Base-by-base conservation (phyloP, 2,113 vertebrate genomes). In the Poeciliopsis occidentalis region DNA sequence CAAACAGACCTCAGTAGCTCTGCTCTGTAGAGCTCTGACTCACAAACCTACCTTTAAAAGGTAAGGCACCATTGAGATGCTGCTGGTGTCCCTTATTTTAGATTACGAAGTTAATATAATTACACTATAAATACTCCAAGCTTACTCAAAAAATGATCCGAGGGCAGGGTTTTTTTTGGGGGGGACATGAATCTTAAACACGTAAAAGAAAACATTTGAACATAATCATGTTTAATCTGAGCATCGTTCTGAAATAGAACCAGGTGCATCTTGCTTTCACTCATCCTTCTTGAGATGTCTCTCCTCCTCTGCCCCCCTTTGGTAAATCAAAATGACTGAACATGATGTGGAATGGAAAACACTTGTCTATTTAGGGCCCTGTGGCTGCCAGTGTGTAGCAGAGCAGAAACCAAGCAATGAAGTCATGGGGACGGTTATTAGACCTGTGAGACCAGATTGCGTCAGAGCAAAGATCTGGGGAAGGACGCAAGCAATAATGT, bases 1-100 rank as follows among this genome's bases (percentile, higher is more conserved):
- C 79, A 82, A 81, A 79, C 61, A 72, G 26, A 70, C 62, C 54
- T 69, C 22, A 70, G 51, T 27, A 34, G 66, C 34, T 74, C 11
- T 31, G 57, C 67, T n/a, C n/a, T n/a, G n/a, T n/a, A n/a, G n/a
- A n/a, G n/a, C n/a, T n/a, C n/a, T n/a, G n/a, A n/a, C n/a, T n/a
- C n/a, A n/a, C n/a, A n/a, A n/a, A n/a, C n/a, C n/a, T n/a, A n/a
- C n/a, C n/a, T n/a, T n/a, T n/a, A n/a, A n/a, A n/a, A n/a, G n/a
- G n/a, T n/a, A n/a, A n/a, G n/a, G n/a, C n/a, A n/a, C n/a, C n/a
- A n/a, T n/a, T n/a, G n/a, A n/a, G n/a, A n/a, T n/a, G n/a, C n/a
- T n/a, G n/a, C n/a, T n/a, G n/a, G n/a, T n/a, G n/a, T n/a, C n/a
- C n/a, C n/a, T n/a, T n/a, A n/a, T n/a, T n/a, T n/a, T n/a, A n/a